Evolutionary conservation across 2,888 invertebrate genomes (phyloP).

Genomic region (Callimorpha dominula): DNA sequence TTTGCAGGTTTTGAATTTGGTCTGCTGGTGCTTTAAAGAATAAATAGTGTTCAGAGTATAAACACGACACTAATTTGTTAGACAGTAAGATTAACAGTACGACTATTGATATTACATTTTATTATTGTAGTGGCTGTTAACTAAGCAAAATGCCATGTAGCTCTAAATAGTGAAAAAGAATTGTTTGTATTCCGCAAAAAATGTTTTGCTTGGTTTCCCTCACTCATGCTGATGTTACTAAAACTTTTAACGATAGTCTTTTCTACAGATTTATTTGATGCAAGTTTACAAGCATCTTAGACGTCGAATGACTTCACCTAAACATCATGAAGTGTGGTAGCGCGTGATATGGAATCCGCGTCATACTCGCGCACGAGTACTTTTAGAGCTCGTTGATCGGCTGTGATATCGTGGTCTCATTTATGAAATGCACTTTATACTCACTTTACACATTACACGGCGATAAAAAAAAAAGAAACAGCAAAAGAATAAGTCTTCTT

Average conservation of each 20-base stretch:
- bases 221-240: not conserved
- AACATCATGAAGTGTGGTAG: too few species aligned
- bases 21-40: too few species aligned
- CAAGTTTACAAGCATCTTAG: not conserved
- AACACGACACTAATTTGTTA: not conserved
- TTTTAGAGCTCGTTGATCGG: too few species aligned
- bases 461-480: too few species aligned
- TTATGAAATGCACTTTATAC: too few species aligned
- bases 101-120: slow-evolving; percentile 3
- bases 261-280: not conserved
- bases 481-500: too few species aligned
- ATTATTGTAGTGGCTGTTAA: not conserved
- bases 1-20: too few species aligned
- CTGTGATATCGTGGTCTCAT: too few species aligned
- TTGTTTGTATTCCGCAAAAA: not conserved
- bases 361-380: too few species aligned
- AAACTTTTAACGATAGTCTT: not conserved
- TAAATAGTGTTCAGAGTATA: not conserved
- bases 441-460: too few species aligned
- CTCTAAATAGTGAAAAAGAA: not conserved
- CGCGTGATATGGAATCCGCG: too few species aligned
- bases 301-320: too few species aligned
- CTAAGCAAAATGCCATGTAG: not conserved
- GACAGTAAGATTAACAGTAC: not conserved
- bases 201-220: not conserved